Conservation (phyloP, 1,140 invertebrate species). For the Cotesia glomerata region DNA sequence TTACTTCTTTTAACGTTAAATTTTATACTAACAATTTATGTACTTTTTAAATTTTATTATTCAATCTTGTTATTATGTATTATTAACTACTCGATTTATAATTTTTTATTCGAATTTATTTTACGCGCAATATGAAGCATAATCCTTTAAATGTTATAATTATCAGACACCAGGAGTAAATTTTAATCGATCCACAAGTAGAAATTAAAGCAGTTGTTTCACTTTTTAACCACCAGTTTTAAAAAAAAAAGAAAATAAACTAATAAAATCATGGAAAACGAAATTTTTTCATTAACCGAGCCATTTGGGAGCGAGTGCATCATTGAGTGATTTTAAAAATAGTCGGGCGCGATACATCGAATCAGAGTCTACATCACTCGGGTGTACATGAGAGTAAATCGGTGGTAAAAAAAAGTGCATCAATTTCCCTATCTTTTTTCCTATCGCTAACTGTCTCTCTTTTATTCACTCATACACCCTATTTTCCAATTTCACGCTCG, state of each 20-base stretch:
- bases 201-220: not conserved
- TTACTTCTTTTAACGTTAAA: not conserved
- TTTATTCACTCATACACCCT: not conserved
- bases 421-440: conserved; percentile 4
- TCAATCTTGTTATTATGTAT: too few relatives aligned
- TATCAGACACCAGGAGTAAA: too few relatives aligned
- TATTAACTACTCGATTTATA: too few relatives aligned
- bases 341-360: conserved; percentile 12
- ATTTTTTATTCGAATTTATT: too few relatives aligned
- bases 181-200: too few relatives aligned
- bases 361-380: too few relatives aligned
- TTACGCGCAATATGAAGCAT: too few relatives aligned
- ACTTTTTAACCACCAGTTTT: not conserved
- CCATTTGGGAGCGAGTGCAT: not conserved
- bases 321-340: conserved; percentile 14
- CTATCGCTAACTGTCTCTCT: not conserved
- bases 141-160: too few relatives aligned
- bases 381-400: not conserved
- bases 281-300: conserved; percentile 21
- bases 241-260: conserved; percentile 17
- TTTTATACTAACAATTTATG: not conserved
- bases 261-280: not conserved
- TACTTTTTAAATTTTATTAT: too few relatives aligned
- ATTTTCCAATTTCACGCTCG: conserved; percentile 33
- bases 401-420: conserved; percentile 8